Percentiles rank a stretch among this genome's conserved stretches.
Evolutionary conservation across 2,797 vertebrate species (phyloP).

Genomic region (Nasua narica): DNA sequence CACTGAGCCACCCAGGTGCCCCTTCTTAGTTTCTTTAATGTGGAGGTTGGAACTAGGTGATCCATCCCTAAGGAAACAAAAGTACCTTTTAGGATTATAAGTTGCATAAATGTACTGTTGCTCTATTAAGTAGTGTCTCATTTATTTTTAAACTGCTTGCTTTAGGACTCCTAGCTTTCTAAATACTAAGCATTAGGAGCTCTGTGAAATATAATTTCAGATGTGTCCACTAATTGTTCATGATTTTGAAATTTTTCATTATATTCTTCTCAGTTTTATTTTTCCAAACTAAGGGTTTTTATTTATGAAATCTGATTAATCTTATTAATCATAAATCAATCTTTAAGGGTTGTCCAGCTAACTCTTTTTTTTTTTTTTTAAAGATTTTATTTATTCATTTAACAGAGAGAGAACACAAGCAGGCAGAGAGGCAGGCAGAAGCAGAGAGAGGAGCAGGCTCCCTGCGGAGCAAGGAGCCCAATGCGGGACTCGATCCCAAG

Average conservation of each 20-base stretch:
- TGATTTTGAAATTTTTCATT: constrained; percentile 16
- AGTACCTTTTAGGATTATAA: constrained; percentile 2
- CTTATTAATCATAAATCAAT: neutral
- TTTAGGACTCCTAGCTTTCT: neutral
- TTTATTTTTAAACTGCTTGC: neutral
- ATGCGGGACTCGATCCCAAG: no score
- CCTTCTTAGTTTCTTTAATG: no score
- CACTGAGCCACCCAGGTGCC: no score
- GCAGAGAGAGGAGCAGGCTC: no score
- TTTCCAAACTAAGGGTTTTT: neutral
- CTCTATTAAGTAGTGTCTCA: neutral
- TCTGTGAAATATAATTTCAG: constrained; percentile 15
- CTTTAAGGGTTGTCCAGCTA: neutral
- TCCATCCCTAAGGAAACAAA: neutral
- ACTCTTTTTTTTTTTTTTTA: no score
- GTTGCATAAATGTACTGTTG: neutral
- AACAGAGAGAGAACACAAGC: no score
- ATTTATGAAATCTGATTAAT: constrained; percentile 30
- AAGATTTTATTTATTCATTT: no score
- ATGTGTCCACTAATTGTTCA: neutral
- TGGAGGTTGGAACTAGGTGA: neutral
- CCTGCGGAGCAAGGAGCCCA: no score
- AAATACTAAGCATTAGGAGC: neutral
- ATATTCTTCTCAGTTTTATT: neutral
- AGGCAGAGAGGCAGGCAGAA: no score